Conservation (phyloP, 2,888 invertebrate species). For the Brachyptera risi region DNA sequence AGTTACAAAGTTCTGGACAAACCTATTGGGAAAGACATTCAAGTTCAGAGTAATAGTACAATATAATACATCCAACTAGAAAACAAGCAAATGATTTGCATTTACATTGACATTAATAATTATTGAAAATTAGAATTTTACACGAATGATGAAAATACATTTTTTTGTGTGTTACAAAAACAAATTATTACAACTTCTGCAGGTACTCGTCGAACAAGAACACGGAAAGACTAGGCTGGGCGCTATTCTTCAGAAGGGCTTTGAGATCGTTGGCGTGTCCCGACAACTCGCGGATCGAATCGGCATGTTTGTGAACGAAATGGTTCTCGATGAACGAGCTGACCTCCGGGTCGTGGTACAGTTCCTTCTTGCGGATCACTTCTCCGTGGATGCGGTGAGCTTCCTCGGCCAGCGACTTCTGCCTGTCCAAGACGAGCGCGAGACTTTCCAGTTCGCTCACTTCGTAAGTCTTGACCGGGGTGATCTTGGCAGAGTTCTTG, state of each 20-base stretch:
- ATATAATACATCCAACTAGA: no score
- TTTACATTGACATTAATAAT: no score
- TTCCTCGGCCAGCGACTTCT: constrained; percentile 65
- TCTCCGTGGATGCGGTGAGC: constrained; percentile 65
- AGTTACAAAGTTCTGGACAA: no score
- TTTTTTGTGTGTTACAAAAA: no score
- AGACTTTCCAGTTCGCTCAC: constrained; percentile 61
- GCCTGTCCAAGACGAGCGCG: constrained; percentile 68
- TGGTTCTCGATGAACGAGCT: constrained; percentile 70
- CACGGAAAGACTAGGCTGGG: constrained; percentile 61
- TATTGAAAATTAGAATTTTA: no score
- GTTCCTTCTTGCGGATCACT: constrained; percentile 56
- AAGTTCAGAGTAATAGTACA: no score
- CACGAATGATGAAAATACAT: no score
- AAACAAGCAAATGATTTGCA: no score
- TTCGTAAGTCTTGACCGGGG: neutral
- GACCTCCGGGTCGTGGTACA: constrained; percentile 63
- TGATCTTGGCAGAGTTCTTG: constrained; percentile 42
- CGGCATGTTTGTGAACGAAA: constrained; percentile 65
- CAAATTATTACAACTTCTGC: constrained; percentile 40
- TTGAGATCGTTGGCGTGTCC: constrained; percentile 71
- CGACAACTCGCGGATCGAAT: constrained; percentile 63
- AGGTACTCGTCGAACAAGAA: constrained; percentile 72
- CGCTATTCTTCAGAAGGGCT: constrained; percentile 52
- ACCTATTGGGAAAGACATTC: no score